A percentile compares a stretch with the other conserved stretches of the same genome.
These are phyloP conservation scores for Alca torda DNA, from an alignment of 2,797 vertebrate genomes.

Conservation along the genomic window DNA sequence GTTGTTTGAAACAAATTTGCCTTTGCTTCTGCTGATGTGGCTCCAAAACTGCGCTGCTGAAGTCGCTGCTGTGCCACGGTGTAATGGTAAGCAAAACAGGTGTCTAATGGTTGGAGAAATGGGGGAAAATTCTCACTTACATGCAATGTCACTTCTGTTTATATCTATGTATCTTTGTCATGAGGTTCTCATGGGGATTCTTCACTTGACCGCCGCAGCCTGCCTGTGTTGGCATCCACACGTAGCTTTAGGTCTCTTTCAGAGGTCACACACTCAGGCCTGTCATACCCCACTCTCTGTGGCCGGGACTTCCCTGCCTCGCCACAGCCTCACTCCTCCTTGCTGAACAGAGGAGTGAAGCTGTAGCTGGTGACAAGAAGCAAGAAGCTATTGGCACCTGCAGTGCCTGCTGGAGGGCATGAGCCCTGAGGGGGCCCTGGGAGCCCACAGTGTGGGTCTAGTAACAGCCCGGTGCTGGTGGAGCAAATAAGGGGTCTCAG, in stretches of 20 bases:
- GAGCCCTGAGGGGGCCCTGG: background rate
- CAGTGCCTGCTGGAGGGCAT: background rate
- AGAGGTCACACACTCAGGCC: background rate
- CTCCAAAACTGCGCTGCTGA: background rate
- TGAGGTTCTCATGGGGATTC: background rate
- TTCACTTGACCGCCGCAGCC: background rate
- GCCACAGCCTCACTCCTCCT: background rate
- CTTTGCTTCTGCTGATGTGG: background rate
- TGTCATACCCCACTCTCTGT: background rate
- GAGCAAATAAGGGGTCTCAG: background rate
- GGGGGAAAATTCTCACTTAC: background rate
- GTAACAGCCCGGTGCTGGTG: background rate
- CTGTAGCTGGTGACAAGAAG: background rate
- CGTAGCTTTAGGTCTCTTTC: background rate
- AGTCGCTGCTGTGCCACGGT: background rate
- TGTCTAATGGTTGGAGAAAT: background rate
- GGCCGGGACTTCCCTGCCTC: background rate
- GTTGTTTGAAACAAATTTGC: background rate
- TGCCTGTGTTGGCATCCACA: background rate
- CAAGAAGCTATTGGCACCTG: background rate
- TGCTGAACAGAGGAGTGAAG: background rate
- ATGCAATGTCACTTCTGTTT: background rate
- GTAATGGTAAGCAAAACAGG: background rate
- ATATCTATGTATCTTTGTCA: background rate
- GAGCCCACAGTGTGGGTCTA: background rate